These are phyloP conservation scores for Nemopilema nomurai DNA, from an alignment of 30 jellyfish, hydroid and myxozoan genomes.

Conservation along the genomic window DNA sequence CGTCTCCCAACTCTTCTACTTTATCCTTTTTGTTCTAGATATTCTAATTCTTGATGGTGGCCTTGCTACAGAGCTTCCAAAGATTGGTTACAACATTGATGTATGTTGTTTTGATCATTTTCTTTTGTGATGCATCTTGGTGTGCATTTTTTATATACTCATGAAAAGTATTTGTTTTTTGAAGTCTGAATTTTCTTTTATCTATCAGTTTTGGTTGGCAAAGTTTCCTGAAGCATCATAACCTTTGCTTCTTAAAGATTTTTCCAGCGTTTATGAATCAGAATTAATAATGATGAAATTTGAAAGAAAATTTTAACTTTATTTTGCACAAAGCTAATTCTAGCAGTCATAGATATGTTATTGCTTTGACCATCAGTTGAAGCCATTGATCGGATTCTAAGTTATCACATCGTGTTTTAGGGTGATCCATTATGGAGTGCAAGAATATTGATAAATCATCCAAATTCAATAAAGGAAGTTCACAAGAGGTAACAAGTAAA, in stretches of 20 bases:
- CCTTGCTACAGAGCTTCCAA: conserved; percentile 56
- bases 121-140: neutral
- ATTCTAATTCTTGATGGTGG: conserved; percentile 65
- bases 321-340: neutral
- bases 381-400: neutral
- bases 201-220: too few species aligned
- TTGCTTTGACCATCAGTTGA: neutral
- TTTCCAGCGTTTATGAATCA: too few species aligned
- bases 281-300: too few species aligned
- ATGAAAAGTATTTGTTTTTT: neutral
- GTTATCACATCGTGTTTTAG: conserved; percentile 12
- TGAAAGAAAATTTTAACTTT: too few species aligned
- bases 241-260: too few species aligned
- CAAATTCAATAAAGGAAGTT: conserved; percentile 47
- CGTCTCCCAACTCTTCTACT: too few species aligned
- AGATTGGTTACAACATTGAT: conserved; percentile 47
- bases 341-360: neutral
- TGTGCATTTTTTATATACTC: neutral
- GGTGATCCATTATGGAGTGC: conserved; percentile 84
- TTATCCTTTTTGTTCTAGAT: neutral
- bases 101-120: conserved; percentile 7
- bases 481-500: conserved; percentile 65
- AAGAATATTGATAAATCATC: conserved; percentile 39
- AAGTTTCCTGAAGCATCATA: too few species aligned
- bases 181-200: too few species aligned